Percentiles rank a stretch among this genome's conserved stretches.
Evolutionary conservation across 2,113 vertebrate genomes (phyloP).

Genomic region (cattle (Bos taurus)): DNA sequence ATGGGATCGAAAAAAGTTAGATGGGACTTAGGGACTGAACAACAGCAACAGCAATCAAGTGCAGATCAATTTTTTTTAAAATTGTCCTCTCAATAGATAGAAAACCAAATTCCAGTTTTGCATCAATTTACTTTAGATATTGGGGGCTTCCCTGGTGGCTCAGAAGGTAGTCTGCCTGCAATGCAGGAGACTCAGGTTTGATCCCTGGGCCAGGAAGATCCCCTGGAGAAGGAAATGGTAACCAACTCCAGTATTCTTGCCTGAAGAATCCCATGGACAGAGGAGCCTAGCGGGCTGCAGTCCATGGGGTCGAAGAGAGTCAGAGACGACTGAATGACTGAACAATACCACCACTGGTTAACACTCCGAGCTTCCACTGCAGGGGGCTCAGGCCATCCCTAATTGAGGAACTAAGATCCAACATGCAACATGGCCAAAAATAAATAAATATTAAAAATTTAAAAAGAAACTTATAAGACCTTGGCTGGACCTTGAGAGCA

Average conservation of each 20-base stretch:
- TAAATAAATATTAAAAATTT: not conserved
- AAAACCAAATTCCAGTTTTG: not conserved
- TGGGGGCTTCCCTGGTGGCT: not conserved
- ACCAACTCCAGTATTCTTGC: not conserved
- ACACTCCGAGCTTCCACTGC: not conserved
- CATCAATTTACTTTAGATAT: not conserved
- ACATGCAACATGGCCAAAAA: not conserved
- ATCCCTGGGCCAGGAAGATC: not conserved
- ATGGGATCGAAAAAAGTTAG: not conserved
- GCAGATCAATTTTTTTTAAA: not conserved
- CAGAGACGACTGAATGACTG: not conserved
- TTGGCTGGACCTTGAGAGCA: not conserved
- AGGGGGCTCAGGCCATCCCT: not conserved
- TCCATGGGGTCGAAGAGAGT: not conserved
- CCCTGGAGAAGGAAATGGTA: not conserved
- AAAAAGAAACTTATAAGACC: not conserved
- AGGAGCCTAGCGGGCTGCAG: not conserved
- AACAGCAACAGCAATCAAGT: not conserved
- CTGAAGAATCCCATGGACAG: not conserved
- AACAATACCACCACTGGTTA: not conserved
- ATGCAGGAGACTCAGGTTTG: not conserved
- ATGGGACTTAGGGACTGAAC: not conserved
- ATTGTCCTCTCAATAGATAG: not conserved
- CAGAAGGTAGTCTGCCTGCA: not conserved
- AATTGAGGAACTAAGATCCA: not conserved